These are phyloP conservation scores for Harpalus rubripes DNA, from an alignment of 2,888 invertebrate species.

Conservation along the genomic window DNA sequence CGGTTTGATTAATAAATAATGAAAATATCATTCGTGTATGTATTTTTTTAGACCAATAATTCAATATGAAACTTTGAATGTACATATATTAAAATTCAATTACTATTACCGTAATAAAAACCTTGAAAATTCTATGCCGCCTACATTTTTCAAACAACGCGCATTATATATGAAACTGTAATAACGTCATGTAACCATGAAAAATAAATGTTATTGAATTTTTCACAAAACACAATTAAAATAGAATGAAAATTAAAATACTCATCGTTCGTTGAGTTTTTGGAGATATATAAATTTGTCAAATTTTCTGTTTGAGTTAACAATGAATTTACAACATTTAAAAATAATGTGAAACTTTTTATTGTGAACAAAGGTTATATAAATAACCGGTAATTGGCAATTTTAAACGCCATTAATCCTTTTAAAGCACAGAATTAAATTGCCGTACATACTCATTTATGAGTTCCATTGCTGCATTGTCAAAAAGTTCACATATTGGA, in stretches of 20 bases:
- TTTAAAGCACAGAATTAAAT: background rate
- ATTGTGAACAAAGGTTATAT: background rate
- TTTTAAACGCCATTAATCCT: background rate
- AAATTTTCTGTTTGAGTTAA: background rate
- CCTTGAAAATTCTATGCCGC: background rate
- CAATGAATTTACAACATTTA: background rate
- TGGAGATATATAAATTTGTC: background rate
- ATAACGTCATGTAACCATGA: background rate
- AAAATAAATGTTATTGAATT: background rate
- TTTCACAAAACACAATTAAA: no score
- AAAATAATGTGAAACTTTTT: background rate
- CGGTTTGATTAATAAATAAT: background rate
- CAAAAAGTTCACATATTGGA: background rate
- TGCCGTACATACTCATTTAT: background rate
- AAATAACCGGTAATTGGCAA: conserved; percentile 5
- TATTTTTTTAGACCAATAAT: background rate
- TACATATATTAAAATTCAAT: background rate
- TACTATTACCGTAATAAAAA: background rate
- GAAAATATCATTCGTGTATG: background rate
- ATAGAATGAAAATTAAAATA: no score
- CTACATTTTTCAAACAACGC: background rate
- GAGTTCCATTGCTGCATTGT: background rate
- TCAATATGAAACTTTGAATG: background rate
- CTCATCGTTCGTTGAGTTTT: no score
- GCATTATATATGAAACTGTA: background rate